A percentile compares a stretch with the other conserved stretches of the same genome.
Evolutionary conservation across 1,140 invertebrate genomes (phyloP).

Genomic region (Heliconius himera): DNA sequence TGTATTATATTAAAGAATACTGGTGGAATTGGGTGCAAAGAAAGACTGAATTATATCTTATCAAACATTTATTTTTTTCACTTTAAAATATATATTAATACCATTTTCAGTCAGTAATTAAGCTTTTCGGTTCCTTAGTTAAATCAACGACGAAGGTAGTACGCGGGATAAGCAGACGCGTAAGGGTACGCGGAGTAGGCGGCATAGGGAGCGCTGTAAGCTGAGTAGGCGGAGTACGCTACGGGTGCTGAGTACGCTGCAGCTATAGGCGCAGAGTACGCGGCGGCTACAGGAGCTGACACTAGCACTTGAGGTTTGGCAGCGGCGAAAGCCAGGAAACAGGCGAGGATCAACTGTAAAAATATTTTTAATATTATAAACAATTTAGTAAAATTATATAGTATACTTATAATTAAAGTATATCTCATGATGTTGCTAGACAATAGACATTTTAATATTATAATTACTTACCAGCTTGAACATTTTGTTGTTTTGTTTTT

Average conservation of each 20-base stretch:
- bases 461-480: constrained; percentile 43
- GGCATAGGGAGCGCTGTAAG: constrained; percentile 70
- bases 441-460: background rate
- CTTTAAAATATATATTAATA: background rate
- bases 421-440: background rate
- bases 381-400: too few species aligned
- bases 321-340: constrained; percentile 51
- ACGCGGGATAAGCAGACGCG: constrained; percentile 61
- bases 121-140: background rate
- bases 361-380: background rate
- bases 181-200: constrained; percentile 62
- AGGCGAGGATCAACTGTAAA: constrained; percentile 71
- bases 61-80: background rate
- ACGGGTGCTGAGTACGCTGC: constrained; percentile 60
- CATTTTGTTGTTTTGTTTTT: constrained; percentile 42
- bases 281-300: constrained; percentile 60
- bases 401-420: too few species aligned
- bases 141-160: constrained; percentile 50
- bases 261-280: constrained; percentile 68
- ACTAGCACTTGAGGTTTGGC: constrained; percentile 44
- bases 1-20: too few species aligned
- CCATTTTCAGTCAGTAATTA: background rate
- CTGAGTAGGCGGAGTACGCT: constrained; percentile 55
- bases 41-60: background rate
- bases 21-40: too few species aligned